Base-by-base conservation (phyloP, 2,888 invertebrate species). In the Stenichneumon culpator region DNA sequence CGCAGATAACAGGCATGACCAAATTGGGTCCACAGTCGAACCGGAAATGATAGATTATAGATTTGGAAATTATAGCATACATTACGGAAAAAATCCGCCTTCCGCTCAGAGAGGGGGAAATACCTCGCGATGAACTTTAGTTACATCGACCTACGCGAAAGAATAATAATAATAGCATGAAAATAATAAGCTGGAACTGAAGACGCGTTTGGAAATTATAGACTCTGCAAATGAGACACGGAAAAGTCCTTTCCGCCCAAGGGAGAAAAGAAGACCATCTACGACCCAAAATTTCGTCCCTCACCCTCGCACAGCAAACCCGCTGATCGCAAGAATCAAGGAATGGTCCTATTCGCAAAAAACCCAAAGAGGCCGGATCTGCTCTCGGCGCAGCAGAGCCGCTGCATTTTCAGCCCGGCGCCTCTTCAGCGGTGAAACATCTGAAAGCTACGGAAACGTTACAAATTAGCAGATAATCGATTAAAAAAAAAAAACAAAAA, bases 161-260 rank as follows among this genome's bases (percentile, higher is more conserved):
- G 14, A 47, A 47, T 47, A 39, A 39, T 39, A 39, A 39, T 3
- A 11, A 39, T 3, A 11, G 39, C 11, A 39, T 39, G 2, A 9
- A 39, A 39, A 39, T 39, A 47, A 47, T 47, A 47, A 47, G 16
- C 14, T 4, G 16, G 14, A 47, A 16, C 28, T 32, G 63, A 28
- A 28, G 50, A 28, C 7, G 19, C n/a, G 44, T 57, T 63, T 50
- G 74, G 28, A 73, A 73, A 73, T 73, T 73, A 73, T 39, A 72
- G 54, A 9, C 44, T 32, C 9, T 19, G 32, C 7, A 9, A 3
- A 32, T 14, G 3, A 25, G 11, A 4, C 5, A n/a, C 63, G 63
- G 63, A 32, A 74, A 74, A 63, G 47, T 74, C 63, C 19, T 63
- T 50, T 63, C 60, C 60, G 44, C 44, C 32, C n/a, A 32, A 25